A percentile compares a stretch with the other conserved stretches of the same genome.
Conservation (phyloP, 2,797 vertebrate species). For the Coregonus suidteri region DNA sequence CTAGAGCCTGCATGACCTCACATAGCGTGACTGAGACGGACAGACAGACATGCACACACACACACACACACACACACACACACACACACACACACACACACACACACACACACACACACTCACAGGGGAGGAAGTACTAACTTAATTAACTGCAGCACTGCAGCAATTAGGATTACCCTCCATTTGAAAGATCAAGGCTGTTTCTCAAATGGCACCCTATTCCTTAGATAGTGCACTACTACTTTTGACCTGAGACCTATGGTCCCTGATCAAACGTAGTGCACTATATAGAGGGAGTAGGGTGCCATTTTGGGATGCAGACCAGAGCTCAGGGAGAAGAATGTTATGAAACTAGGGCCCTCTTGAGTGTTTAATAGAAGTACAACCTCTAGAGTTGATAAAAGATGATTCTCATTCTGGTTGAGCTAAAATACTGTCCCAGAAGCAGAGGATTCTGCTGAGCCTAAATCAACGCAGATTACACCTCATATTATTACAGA, state of each 20-base stretch:
- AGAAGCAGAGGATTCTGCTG: background rate
- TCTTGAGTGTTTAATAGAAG: background rate
- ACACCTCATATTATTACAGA: background rate
- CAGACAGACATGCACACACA: conserved; percentile 17
- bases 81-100: no score
- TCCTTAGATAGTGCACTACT: background rate
- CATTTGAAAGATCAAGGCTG: conserved; percentile 32
- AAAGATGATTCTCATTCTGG: background rate
- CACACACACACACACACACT: background rate
- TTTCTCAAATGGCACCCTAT: conserved; percentile 1
- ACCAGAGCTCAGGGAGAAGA: background rate
- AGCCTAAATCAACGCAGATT: background rate
- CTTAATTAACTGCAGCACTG: conserved; percentile 47
- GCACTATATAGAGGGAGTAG: background rate
- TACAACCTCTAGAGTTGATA: background rate
- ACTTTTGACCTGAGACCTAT: background rate
- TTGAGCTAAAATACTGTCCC: background rate
- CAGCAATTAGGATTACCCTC: conserved; percentile 32
- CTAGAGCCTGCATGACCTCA: conserved; percentile 33
- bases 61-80: background rate
- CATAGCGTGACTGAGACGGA: conserved; percentile 39
- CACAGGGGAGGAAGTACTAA: background rate
- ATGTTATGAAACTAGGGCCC: background rate
- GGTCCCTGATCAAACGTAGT: background rate
- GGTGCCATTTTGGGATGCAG: background rate